phyloP scores from a whole-genome alignment of 2,888 invertebrate genomes.

The Ectemnius lituratus region DNA sequence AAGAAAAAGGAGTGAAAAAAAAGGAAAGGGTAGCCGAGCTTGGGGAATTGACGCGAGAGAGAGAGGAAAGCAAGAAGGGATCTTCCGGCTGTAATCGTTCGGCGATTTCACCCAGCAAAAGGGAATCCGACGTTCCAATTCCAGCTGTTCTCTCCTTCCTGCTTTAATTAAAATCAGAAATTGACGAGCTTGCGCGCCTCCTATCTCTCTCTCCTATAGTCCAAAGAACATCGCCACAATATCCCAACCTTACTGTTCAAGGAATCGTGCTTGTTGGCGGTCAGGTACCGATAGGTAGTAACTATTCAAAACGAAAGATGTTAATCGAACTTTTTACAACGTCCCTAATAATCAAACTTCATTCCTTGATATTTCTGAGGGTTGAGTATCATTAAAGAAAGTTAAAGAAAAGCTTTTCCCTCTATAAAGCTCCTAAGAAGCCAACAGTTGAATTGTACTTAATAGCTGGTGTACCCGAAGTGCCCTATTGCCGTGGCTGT shows the following conservation, averaged over 20 bases:
- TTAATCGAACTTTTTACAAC: background rate
- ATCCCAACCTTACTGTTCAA: background rate
- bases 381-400: too few species aligned
- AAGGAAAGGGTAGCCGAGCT: constrained; percentile 22
- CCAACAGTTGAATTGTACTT: background rate
- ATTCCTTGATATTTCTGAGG: background rate
- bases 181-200: constrained; percentile 41
- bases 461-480: background rate
- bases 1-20: background rate
- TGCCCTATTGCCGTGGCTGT: too few species aligned
- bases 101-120: constrained; percentile 61
- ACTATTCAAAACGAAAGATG: background rate
- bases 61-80: constrained; percentile 13
- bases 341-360: background rate
- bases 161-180: constrained; percentile 70
- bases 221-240: constrained; percentile 17
- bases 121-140: constrained; percentile 67
- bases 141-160: constrained; percentile 62
- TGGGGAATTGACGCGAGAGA: constrained; percentile 20
- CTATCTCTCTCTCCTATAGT: constrained; percentile 4
- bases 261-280: constrained; percentile 36
- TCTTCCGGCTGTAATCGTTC: constrained; percentile 60
- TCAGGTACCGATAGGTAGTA: constrained; percentile 5
- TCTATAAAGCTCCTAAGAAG: too few species aligned
- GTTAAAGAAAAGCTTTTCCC: too few species aligned